phyloP scores from a whole-genome alignment of 2,888 invertebrate genomes.

The Arge pagana region DNA sequence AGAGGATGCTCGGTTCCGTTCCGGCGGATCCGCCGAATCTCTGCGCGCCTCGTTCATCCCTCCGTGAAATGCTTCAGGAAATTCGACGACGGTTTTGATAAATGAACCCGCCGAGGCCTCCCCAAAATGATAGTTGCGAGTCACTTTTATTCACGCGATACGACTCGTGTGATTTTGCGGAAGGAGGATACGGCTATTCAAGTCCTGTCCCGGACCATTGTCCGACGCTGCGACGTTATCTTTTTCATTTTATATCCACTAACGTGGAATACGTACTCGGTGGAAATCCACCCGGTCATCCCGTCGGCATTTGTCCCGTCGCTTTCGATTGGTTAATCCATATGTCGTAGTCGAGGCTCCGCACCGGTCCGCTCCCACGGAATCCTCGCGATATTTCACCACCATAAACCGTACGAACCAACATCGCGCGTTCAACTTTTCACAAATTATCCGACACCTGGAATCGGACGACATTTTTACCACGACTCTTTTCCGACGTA shows the following conservation, averaged over 20 bases:
- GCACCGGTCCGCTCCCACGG: conserved; percentile 13
- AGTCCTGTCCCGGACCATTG: neutral
- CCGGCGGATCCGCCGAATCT: too few species aligned
- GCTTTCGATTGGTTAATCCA: conserved; percentile 21
- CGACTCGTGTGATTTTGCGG: neutral
- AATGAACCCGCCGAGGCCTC: conserved; percentile 13
- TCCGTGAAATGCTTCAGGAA: too few species aligned
- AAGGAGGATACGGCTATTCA: neutral
- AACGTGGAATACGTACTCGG: neutral
- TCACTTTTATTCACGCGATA: conserved; percentile 11
- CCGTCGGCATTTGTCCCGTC: conserved; percentile 18
- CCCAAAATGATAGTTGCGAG: conserved; percentile 11
- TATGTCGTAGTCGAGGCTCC: neutral
- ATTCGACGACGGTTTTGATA: too few species aligned
- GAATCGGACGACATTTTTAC: too few species aligned
- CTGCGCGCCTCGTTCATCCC: too few species aligned
- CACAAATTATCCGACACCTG: too few species aligned
- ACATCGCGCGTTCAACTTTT: too few species aligned
- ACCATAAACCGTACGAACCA: too few species aligned
- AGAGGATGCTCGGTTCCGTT: too few species aligned
- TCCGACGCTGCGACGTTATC: conserved; percentile 9
- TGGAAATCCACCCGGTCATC: conserved; percentile 18
- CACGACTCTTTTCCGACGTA: too few species aligned
- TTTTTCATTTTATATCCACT: neutral
- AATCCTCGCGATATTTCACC: too few species aligned